These are phyloP conservation scores for Caenorhabditis remanei DNA, from an alignment of 1,140 invertebrate genomes.

Conservation along the genomic window DNA sequence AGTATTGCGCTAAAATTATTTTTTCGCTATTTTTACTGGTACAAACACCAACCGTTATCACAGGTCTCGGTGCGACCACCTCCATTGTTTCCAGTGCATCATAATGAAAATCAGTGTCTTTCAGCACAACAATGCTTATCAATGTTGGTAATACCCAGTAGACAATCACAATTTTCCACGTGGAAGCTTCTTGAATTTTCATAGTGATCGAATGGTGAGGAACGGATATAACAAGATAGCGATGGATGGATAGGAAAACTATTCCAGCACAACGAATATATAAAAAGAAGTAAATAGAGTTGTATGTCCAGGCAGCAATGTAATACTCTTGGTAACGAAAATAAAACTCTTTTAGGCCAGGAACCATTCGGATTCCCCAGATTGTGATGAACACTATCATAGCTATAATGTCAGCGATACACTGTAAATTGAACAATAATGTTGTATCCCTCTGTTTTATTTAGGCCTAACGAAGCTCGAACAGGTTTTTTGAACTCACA, in stretches of 20 bases:
- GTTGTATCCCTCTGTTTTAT: no score
- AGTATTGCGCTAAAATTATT: conserved; percentile 33
- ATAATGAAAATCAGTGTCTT: background rate
- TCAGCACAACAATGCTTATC: conserved; percentile 14
- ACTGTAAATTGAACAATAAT: background rate
- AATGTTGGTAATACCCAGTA: conserved; percentile 5
- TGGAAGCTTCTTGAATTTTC: conserved; percentile 7
- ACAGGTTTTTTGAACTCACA: background rate
- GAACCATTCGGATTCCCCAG: background rate
- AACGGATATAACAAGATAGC: background rate
- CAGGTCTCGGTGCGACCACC: background rate
- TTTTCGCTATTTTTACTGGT: background rate
- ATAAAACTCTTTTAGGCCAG: background rate
- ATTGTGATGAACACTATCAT: background rate
- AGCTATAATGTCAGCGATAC: conserved; percentile 5
- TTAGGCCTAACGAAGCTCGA: no score
- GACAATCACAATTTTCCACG: background rate
- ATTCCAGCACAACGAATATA: conserved; percentile 42
- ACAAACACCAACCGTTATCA: background rate
- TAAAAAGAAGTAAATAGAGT: background rate
- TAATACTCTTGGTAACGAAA: background rate
- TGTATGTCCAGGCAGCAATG: conserved; percentile 8
- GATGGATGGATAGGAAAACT: background rate
- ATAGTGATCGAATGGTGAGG: background rate
- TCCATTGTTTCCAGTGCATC: background rate